These are phyloP conservation scores for Ctenopoma multispine DNA, from an alignment of 2,797 vertebrate species.

Conservation along the genomic window DNA sequence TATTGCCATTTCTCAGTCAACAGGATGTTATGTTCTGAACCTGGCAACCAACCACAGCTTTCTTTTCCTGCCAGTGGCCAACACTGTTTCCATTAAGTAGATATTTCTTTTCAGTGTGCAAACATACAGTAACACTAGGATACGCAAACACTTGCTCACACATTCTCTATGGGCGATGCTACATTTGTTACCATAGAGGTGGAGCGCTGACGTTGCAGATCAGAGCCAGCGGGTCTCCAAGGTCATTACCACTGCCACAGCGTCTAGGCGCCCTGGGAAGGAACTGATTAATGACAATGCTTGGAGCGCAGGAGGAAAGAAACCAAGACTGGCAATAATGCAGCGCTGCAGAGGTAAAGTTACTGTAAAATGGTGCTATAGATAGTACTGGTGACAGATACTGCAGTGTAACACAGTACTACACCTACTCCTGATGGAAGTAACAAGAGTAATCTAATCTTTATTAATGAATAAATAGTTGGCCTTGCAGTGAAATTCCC, in stretches of 20 bases:
- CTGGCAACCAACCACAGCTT: conserved; percentile 30
- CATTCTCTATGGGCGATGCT: conserved; percentile 40
- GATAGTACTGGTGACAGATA: conserved; percentile 39
- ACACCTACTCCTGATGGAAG: not conserved
- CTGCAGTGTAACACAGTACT: conserved; percentile 23
- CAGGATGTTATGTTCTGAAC: conserved; percentile 53
- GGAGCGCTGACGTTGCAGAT: conserved; percentile 71
- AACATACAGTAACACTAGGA: not conserved
- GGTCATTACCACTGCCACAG: conserved; percentile 78
- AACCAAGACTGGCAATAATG: conserved; percentile 47
- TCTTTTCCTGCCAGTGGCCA: not conserved
- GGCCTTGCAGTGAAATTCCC: not conserved
- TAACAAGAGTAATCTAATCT: not conserved
- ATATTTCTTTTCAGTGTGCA: conserved; percentile 20
- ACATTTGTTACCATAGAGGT: conserved; percentile 60
- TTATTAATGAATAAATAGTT: not conserved
- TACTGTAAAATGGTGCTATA: conserved; percentile 39
- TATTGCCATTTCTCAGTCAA: conserved; percentile 39
- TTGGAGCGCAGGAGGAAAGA: conserved; percentile 49
- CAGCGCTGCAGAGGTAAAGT: conserved; percentile 55
- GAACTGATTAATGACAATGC: conserved; percentile 81
- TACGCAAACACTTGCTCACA: conserved; percentile 22
- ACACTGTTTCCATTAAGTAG: conserved; percentile 10
- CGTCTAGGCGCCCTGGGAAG: conserved; percentile 68
- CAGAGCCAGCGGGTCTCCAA: conserved; percentile 70